These are phyloP conservation scores for Drosophila persimilis DNA, from an alignment of 1,140 invertebrate species.

Conservation along the genomic window DNA sequence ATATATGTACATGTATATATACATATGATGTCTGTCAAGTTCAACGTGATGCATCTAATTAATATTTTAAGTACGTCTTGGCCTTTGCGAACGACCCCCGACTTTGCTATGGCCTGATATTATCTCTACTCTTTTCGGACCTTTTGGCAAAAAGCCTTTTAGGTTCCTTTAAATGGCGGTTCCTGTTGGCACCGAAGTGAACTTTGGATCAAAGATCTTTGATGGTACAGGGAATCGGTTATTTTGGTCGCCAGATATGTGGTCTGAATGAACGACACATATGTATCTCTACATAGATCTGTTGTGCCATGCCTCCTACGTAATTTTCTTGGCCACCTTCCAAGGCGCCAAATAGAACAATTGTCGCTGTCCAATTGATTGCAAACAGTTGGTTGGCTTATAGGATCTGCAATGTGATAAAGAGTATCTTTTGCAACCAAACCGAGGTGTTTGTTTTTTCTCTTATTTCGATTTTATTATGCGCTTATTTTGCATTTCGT, in stretches of 20 bases:
- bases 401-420: background rate
- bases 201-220: slow-evolving; percentile 23
- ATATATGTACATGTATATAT: slow-evolving; percentile 6
- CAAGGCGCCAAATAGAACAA: slow-evolving; percentile 18
- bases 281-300: background rate
- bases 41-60: slow-evolving; percentile 38
- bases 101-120: slow-evolving; percentile 29
- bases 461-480: slow-evolving; percentile 14
- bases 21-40: slow-evolving; percentile 21
- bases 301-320: slow-evolving; percentile 30
- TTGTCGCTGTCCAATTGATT: slow-evolving; percentile 34
- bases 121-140: background rate
- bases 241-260: slow-evolving; percentile 35
- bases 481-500: slow-evolving; percentile 36
- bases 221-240: background rate
- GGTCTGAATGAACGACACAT: slow-evolving; percentile 19
- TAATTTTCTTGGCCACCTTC: slow-evolving; percentile 42
- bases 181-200: slow-evolving; percentile 30
- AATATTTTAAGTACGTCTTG: slow-evolving; percentile 36
- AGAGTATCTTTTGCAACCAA: slow-evolving; percentile 28
- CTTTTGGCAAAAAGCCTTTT: no score
- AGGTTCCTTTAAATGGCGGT: background rate
- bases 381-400: slow-evolving; percentile 5
- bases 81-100: slow-evolving; percentile 34
- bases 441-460: slow-evolving; percentile 17